A percentile compares a stretch with the other conserved stretches of the same genome.
Conservation (phyloP, 1,140 invertebrate genomes). For the Potamilus streckersoni region DNA sequence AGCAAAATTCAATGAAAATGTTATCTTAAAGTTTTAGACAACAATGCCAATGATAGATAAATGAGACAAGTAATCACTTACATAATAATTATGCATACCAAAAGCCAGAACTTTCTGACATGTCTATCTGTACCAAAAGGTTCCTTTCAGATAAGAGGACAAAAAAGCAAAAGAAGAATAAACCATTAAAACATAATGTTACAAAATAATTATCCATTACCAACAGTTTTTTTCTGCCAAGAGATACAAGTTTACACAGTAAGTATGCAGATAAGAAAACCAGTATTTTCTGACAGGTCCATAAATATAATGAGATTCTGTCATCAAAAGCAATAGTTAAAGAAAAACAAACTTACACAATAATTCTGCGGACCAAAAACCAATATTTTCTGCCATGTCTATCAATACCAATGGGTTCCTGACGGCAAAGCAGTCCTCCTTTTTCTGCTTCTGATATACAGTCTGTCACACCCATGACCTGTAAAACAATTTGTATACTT, state of each 20-base stretch:
- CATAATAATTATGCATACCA: conserved; percentile 91
- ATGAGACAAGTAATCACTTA: conserved; percentile 72
- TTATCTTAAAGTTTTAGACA: too few species aligned
- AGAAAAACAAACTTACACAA: conserved; percentile 81
- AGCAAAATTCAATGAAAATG: too few species aligned
- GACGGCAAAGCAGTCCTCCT: conserved; percentile 88
- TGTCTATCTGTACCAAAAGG: conserved; percentile 93
- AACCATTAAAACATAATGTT: too few species aligned
- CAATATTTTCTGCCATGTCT: conserved; percentile 96
- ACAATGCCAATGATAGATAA: too few species aligned
- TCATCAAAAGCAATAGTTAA: conserved; percentile 68
- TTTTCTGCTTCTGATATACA: conserved; percentile 93
- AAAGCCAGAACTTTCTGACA: conserved; percentile 96
- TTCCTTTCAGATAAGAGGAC: conserved; percentile 87
- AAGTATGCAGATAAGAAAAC: conserved; percentile 89
- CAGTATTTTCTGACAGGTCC: conserved; percentile 96
- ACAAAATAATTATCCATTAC: too few species aligned
- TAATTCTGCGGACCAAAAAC: conserved; percentile 91
- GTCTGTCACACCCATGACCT: conserved; percentile 87
- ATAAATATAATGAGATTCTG: conserved; percentile 94
- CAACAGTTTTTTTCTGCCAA: too few species aligned
- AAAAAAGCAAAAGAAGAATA: too few species aligned
- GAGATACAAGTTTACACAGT: conserved; percentile 82
- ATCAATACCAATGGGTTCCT: conserved; percentile 94
- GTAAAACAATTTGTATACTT: conserved; percentile 16